Evolutionary conservation across 2,888 invertebrate genomes (phyloP), one percentile per base, ranked within the genome.

Genomic region (Apodemia mormo): DNA sequence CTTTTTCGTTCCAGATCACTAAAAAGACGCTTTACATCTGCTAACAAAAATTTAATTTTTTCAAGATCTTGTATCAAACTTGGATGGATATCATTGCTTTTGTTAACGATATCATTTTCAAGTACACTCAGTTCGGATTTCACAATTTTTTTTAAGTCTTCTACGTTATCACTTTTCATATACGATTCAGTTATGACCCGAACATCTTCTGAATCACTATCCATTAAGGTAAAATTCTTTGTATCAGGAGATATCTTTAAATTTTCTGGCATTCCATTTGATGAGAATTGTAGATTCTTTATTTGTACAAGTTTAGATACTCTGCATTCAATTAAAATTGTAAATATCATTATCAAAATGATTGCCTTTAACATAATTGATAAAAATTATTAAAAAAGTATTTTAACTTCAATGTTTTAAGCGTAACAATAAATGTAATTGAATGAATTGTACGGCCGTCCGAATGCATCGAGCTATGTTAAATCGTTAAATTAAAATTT

Each of bases 401-500:
- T 49, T 49, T 49, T 8, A 12, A 52, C 67, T 66, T 70, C 65
- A 68, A 67, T 29, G 72, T 72, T 69, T 72, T 68, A 49, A 14
- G 74, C 71, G 71, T 70, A 65, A 58, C 72, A 71, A 56, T 49
- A 14, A 52, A 71, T 66, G 70, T 71, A 74, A 76, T 74, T 68
- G 73, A 70, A 73, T 72, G 70, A 68, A 75, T 72, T 73, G 73
- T 70, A 66, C 67, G 69, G 58, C 65, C 70, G 65, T 22, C 43
- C 56, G 68, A 67, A 69, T 72, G 73, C 52, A 71, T 65, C 71
- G 56, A 65, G 68, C 68, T 73, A 68, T 70, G 73, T 64, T 58
- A 67, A 74, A 75, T 73, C 67, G 68, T 71, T 69, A 71, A 75
- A 74, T 75, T 76, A 71, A 73, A 74, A 73, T 56, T 66, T 69